Conservation (phyloP, 1,140 invertebrate species). For the Eriosoma lanigerum region DNA sequence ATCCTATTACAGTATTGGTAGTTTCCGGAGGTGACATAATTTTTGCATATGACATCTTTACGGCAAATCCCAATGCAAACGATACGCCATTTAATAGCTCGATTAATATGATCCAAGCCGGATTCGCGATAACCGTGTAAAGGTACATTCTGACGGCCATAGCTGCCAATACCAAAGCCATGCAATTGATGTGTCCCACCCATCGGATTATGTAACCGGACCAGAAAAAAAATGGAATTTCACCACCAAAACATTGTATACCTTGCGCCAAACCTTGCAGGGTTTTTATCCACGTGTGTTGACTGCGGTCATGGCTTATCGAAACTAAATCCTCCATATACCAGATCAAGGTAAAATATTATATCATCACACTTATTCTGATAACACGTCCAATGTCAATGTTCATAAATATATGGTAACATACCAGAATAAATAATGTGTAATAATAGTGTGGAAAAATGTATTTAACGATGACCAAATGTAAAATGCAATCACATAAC, state of each 20-base stretch:
- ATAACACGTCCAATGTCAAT: no score
- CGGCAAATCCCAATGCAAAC: conserved; percentile 83
- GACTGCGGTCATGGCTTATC: conserved; percentile 58
- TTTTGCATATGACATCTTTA: conserved; percentile 86
- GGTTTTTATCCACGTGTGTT: conserved; percentile 69
- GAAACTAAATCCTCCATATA: conserved; percentile 71
- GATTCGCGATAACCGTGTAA: conserved; percentile 78
- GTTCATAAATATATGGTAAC: neutral
- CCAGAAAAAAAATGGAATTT: conserved; percentile 84
- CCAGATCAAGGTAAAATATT: no score
- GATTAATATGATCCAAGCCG: conserved; percentile 80
- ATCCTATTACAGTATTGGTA: conserved; percentile 80
- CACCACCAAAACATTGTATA: conserved; percentile 81
- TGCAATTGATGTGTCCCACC: conserved; percentile 75
- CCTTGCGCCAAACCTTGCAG: conserved; percentile 77
- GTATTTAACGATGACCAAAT: neutral
- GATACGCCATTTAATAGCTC: conserved; percentile 85
- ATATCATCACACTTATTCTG: no score
- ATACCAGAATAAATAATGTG: conserved; percentile 34
- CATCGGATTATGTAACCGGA: conserved; percentile 78
- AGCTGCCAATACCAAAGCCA: conserved; percentile 75
- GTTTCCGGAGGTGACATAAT: conserved; percentile 79
- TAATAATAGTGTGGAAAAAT: conserved; percentile 24
- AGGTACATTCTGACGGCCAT: conserved; percentile 76
- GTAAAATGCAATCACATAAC: conserved; percentile 3